Conservation (phyloP, 1,140 invertebrate species). For the Musca domestica region DNA sequence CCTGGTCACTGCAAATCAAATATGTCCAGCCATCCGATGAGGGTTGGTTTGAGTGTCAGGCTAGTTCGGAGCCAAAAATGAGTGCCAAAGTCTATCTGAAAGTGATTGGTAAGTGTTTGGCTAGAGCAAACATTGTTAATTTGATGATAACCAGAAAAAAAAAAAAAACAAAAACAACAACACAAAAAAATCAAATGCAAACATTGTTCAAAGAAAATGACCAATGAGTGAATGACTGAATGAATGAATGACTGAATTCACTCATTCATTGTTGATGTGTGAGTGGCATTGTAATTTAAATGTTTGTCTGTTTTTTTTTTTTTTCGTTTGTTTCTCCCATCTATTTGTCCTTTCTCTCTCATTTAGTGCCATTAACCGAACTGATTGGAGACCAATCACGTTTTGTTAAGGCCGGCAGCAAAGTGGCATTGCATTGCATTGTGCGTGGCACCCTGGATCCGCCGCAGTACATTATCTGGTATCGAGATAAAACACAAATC, state of each 20-base stretch:
- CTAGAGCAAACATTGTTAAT: background rate
- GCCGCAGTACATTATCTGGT: slow-evolving; percentile 64
- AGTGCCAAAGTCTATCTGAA: slow-evolving; percentile 66
- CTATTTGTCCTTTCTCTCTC: too few species aligned
- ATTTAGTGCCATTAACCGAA: slow-evolving; percentile 60
- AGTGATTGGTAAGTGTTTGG: slow-evolving; percentile 63
- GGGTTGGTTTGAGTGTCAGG: slow-evolving; percentile 73
- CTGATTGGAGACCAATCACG: slow-evolving; percentile 60
- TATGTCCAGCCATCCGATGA: slow-evolving; percentile 61
- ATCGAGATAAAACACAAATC: slow-evolving; percentile 67
- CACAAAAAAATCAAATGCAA: background rate
- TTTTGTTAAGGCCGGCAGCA: slow-evolving; percentile 62
- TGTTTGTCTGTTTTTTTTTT: too few species aligned
- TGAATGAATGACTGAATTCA: too few species aligned
- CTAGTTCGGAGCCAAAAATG: slow-evolving; percentile 69
- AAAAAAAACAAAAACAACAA: background rate
- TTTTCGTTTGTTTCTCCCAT: too few species aligned
- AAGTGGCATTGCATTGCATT: slow-evolving; percentile 61
- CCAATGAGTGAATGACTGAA: too few species aligned
- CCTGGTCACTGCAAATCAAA: slow-evolving; percentile 85
- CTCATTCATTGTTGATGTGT: slow-evolving; percentile 42
- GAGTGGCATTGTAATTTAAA: too few species aligned
- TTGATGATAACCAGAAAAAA: background rate
- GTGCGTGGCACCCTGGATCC: slow-evolving; percentile 61
- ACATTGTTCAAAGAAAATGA: too few species aligned